Conservation (phyloP, 2,113 vertebrate species). For the Perca fluviatilis region DNA sequence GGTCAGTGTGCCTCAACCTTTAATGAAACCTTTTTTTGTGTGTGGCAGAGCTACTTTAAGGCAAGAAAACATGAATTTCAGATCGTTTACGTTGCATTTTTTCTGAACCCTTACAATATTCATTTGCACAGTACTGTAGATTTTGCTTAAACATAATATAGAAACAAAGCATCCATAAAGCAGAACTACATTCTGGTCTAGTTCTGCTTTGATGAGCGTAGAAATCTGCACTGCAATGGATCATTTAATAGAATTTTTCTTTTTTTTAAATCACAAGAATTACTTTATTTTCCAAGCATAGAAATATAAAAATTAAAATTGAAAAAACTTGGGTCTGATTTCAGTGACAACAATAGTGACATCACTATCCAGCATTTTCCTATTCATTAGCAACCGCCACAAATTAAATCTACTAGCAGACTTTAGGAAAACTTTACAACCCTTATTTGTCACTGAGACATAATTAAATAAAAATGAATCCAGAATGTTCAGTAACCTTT, state of each 20-base stretch:
- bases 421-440: slow-evolving; percentile 22
- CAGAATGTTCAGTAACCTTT: slow-evolving; percentile 12
- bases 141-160: background rate
- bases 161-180: too few relatives aligned
- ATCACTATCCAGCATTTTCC: background rate
- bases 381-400: background rate
- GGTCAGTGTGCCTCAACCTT: too few relatives aligned
- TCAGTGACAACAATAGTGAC: background rate
- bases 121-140: background rate
- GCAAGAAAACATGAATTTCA: background rate
- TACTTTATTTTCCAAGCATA: background rate
- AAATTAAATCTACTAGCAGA: slow-evolving; percentile 26
- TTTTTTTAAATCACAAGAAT: background rate
- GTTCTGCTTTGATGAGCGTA: background rate
- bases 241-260: background rate
- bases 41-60: background rate
- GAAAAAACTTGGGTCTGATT: background rate
- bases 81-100: background rate
- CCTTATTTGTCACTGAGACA: background rate
- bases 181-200: background rate
- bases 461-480: slow-evolving; percentile 20
- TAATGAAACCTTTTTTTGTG: background rate
- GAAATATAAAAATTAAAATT: background rate
- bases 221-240: background rate
- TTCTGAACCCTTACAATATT: background rate